phyloP scores from a whole-genome alignment of 2,888 invertebrate species.

The Diplazon laetatorius region DNA sequence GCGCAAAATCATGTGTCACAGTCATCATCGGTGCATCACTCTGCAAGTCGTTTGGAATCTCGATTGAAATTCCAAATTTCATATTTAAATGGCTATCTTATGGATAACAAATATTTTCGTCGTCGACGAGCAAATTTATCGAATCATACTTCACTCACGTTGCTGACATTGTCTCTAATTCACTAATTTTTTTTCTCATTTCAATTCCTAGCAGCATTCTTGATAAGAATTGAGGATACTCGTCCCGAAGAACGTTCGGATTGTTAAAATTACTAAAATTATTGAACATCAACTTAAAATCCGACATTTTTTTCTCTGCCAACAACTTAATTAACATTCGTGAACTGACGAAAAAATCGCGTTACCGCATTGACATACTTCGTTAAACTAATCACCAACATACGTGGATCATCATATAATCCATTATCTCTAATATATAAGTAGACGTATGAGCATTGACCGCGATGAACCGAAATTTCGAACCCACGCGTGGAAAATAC shows the following conservation, averaged over 20 bases:
- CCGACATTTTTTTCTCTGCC: neutral
- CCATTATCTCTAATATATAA: constrained; percentile 17
- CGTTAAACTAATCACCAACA: constrained; percentile 4
- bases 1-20: neutral
- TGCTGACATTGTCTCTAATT: too few species aligned
- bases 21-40: neutral
- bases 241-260: neutral
- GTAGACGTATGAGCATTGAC: constrained; percentile 35
- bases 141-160: neutral
- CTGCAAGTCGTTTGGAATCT: too few species aligned
- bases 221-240: neutral
- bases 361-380: neutral
- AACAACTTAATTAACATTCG: neutral
- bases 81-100: too few species aligned
- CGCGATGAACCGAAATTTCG: neutral
- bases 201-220: neutral
- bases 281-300: neutral
- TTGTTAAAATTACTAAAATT: neutral
- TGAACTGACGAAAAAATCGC: constrained; percentile 17
- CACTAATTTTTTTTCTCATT: neutral
- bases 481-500: constrained; percentile 23
- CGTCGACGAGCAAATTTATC: neutral
- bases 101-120: neutral
- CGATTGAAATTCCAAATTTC: too few species aligned
- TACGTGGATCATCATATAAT: constrained; percentile 19